Evolutionary conservation across 2,113 vertebrate species (phyloP).

Genomic region (Gymnogyps californianus): DNA sequence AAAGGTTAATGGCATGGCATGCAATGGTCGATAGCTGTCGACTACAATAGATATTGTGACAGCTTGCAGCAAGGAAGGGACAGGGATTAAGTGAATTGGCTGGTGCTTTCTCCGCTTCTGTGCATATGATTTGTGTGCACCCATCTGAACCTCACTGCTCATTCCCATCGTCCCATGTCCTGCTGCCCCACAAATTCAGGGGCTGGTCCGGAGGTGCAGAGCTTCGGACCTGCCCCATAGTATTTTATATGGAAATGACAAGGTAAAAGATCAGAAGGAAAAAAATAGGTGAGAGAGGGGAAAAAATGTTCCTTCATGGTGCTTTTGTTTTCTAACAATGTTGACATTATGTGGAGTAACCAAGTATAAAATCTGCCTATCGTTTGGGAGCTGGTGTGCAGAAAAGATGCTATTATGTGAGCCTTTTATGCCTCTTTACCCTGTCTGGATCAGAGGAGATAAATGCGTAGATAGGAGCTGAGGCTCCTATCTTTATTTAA

Average conservation of each 20-base stretch:
- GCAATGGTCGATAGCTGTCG: neutral
- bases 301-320: slow-evolving; percentile 1
- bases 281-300: neutral
- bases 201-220: neutral
- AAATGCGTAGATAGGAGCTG: slow-evolving; percentile 49
- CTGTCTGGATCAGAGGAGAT: slow-evolving; percentile 60
- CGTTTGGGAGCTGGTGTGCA: slow-evolving; percentile 46
- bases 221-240: accelerated
- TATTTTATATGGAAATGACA: neutral
- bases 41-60: neutral
- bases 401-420: slow-evolving; percentile 42
- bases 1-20: neutral
- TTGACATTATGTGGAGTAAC: slow-evolving; percentile 64
- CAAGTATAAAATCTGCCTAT: slow-evolving; percentile 60
- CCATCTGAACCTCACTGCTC: neutral
- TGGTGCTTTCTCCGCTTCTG: neutral
- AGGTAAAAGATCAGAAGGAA: neutral
- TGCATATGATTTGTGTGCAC: neutral
- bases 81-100: neutral
- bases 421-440: slow-evolving; percentile 58
- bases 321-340: slow-evolving; percentile 62
- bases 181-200: neutral
- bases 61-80: neutral
- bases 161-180: accelerated
- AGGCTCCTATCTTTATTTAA: slow-evolving; percentile 59